Evolutionary conservation across 2,113 vertebrate species (phyloP).

Genomic region (Spermophilus dauricus): DNA sequence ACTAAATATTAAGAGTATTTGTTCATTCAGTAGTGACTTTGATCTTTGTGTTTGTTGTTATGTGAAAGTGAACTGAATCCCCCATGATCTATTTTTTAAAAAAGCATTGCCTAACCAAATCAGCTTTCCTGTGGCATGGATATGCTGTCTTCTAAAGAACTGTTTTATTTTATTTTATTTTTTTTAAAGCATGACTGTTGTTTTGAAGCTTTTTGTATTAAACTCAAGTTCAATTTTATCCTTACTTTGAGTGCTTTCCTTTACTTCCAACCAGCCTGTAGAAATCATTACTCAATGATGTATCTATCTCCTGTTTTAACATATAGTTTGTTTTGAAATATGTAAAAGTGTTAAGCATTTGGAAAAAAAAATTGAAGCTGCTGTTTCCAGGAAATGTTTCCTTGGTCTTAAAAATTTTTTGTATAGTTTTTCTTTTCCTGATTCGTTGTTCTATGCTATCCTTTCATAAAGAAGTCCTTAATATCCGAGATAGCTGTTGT

Average conservation of each 20-base stretch:
- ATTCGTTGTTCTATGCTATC: slow-evolving; percentile 6
- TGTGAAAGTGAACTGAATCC: slow-evolving; percentile 38
- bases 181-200: slow-evolving; percentile 59
- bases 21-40: slow-evolving; percentile 43
- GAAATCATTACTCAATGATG: slow-evolving; percentile 31
- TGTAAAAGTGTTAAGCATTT: not conserved
- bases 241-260: not conserved
- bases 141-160: slow-evolving; percentile 17
- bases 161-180: slow-evolving; percentile 9
- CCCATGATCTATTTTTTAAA: not conserved
- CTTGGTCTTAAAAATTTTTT: slow-evolving; percentile 27
- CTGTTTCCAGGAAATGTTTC: not conserved
- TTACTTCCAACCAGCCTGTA: not conserved
- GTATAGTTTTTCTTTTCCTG: not conserved
- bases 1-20: slow-evolving; percentile 45
- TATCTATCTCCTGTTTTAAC: not conserved
- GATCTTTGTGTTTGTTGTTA: slow-evolving; percentile 47
- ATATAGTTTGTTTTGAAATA: not conserved
- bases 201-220: slow-evolving; percentile 46
- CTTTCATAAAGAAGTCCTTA: slow-evolving; percentile 57
- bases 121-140: slow-evolving; percentile 58
- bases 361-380: not conserved
- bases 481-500: slow-evolving; percentile 66
- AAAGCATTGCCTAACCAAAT: slow-evolving; percentile 40
- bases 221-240: slow-evolving; percentile 54